Evolutionary conservation across 2,113 vertebrate species (phyloP), one percentile per base, ranked within the genome.

Genomic region (Urocolius indicus): DNA sequence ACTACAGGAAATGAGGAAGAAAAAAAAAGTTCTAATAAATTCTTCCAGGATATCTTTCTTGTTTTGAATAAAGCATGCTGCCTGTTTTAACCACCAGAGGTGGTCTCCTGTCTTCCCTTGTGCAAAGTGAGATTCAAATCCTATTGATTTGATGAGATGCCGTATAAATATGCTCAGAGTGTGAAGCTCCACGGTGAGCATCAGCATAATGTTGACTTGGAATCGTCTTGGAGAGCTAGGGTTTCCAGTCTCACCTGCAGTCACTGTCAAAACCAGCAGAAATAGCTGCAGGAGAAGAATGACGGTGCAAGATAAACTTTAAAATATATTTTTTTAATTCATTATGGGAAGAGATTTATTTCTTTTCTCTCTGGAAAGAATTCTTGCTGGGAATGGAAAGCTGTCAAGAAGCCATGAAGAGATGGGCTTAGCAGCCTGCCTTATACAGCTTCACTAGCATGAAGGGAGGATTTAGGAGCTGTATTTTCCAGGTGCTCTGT

Each of bases 1-100:
- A 46, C 11, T 36, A 69, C 23, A 59, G 13, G 4, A 34, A n/a
- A 52, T 4, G 0, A 7, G 5, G 38, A 20, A 19, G 46, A 18
- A 87, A 81, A 84, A 10, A 84, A 89, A 22, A 66, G 84, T 94
- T 32, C 94, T 91, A 91, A 88, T 32, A 66, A 93, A 85, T 18
- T 55, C 26, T 73, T 89, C 78, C 18, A 73, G 22, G 15, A 61
- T 14, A 57, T 19, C 7, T 45, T 45, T 45, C 21, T 58, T 49
- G 30, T 59, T n/a, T n/a, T n/a, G n/a, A n/a, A n/a, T n/a, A n/a
- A 72, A 73, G 20, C 54, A 55, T 0, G 1, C 43, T n/a, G 16
- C 21, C 34, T 61, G 27, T 52, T 52, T 57, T 24, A 68, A 34
- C 57, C 61, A 24, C 29, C 48, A 49, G 67, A 48, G 58, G 34